Conservation (phyloP, 2,888 invertebrate genomes). For the Drosophila formosana region DNA sequence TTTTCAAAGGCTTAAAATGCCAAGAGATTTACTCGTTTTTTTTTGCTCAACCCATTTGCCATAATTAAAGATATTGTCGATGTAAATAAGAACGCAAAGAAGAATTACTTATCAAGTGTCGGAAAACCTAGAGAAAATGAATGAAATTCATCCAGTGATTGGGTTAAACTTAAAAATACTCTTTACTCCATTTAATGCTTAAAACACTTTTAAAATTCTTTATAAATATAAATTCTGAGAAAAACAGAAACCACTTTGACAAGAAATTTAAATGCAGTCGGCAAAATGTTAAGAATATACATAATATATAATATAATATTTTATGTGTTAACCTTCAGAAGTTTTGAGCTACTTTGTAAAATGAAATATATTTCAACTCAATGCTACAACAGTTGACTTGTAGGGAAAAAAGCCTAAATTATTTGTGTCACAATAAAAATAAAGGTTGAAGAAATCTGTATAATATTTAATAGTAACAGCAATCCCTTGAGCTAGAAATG, state of each 20-base stretch:
- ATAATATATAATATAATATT: too few species aligned
- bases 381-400: neutral
- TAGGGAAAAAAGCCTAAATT: constrained; percentile 31
- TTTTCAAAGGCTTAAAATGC: constrained; percentile 64
- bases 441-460: neutral
- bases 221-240: too few species aligned
- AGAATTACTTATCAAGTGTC: neutral
- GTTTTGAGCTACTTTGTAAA: too few species aligned
- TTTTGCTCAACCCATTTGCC: neutral
- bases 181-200: too few species aligned
- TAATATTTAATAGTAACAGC: neutral
- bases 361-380: neutral
- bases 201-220: too few species aligned
- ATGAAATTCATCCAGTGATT: too few species aligned
- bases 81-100: neutral
- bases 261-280: too few species aligned
- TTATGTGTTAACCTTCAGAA: too few species aligned
- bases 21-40: constrained; percentile 46
- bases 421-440: constrained; percentile 8
- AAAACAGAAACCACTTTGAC: too few species aligned
- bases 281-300: too few species aligned
- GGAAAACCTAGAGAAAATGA: neutral
- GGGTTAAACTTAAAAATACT: too few species aligned
- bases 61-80: neutral
- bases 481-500: neutral